A percentile compares a stretch with the other conserved stretches of the same genome.
Conservation (phyloP, 2,113 vertebrate species). For the Nyctibius bracteatus region DNA sequence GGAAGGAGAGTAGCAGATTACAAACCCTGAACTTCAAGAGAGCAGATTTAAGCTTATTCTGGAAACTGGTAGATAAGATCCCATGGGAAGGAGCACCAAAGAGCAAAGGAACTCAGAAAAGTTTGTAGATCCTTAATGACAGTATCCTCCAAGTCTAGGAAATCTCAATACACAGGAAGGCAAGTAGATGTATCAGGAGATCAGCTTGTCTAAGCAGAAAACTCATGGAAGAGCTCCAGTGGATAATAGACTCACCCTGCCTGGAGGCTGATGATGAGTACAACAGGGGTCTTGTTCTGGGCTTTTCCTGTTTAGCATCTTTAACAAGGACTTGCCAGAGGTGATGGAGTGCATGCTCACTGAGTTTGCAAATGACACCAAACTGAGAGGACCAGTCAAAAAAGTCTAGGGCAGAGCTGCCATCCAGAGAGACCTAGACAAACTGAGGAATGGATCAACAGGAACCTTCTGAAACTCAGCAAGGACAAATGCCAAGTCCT, state of each 20-base stretch:
- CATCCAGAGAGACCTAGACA: not conserved
- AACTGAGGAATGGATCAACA: not conserved
- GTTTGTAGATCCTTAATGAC: not conserved
- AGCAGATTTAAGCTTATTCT: not conserved
- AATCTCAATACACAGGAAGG: not conserved
- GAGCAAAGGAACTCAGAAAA: not conserved
- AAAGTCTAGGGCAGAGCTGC: not conserved
- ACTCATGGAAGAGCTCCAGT: not conserved
- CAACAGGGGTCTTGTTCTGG: not conserved
- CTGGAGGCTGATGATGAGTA: not conserved
- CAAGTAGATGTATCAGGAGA: not conserved
- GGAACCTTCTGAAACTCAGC: not conserved
- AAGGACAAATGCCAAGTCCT: not conserved
- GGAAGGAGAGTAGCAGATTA: not conserved
- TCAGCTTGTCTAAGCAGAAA: not conserved
- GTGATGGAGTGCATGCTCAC: not conserved
- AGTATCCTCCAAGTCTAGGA: not conserved
- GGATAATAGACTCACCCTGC: not conserved
- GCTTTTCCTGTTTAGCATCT: not conserved
- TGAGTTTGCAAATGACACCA: not conserved
- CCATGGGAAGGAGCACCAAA: not conserved
- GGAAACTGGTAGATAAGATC: not conserved
- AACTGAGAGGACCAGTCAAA: not conserved
- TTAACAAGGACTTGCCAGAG: not conserved
- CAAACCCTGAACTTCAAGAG: not conserved